Conservation (phyloP, 1,140 invertebrate species). For the Drosophila simulans region DNA sequence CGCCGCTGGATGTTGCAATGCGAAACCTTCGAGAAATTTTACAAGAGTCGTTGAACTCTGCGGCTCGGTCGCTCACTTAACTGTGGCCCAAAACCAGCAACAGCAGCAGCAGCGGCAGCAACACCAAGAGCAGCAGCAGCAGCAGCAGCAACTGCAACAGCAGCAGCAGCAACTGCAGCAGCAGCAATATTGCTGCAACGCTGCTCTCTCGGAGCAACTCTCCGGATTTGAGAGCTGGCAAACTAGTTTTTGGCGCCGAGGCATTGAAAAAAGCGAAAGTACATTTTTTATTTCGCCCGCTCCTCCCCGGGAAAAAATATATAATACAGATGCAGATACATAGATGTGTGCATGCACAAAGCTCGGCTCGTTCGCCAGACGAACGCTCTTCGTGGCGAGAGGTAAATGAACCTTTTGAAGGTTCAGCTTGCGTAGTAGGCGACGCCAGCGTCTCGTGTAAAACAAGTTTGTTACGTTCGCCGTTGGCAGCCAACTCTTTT, state of each 20-base stretch:
- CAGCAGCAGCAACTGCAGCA: slow-evolving; percentile 6
- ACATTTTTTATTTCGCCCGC: slow-evolving; percentile 70
- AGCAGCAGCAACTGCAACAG: slow-evolving; percentile 40
- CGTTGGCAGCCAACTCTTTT: slow-evolving; percentile 7
- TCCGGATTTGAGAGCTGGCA: slow-evolving; percentile 48
- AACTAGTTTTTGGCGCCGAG: slow-evolving; percentile 82
- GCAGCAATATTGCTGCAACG: slow-evolving; percentile 17
- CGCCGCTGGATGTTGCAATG: slow-evolving; percentile 68
- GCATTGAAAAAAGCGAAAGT: slow-evolving; percentile 85
- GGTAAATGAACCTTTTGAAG: slow-evolving; percentile 85
- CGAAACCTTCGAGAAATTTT: slow-evolving; percentile 84
- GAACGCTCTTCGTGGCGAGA: slow-evolving; percentile 46
- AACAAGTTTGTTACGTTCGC: slow-evolving; percentile 80
- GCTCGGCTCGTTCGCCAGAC: slow-evolving; percentile 31
- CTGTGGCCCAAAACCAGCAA: slow-evolving; percentile 48
- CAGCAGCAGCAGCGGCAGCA: slow-evolving; percentile 5
- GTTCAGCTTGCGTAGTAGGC: slow-evolving; percentile 83
- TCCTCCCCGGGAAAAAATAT: slow-evolving; percentile 15
- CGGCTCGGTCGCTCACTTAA: slow-evolving; percentile 62
- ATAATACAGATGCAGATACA: too few relatives aligned
- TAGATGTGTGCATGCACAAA: not conserved
- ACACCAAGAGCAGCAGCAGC: not conserved
- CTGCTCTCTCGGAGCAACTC: slow-evolving; percentile 1
- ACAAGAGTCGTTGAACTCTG: slow-evolving; percentile 81
- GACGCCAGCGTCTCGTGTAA: slow-evolving; percentile 57